Evolutionary conservation across 2,888 invertebrate species (phyloP).

Genomic region (Aethes cnicana): DNA sequence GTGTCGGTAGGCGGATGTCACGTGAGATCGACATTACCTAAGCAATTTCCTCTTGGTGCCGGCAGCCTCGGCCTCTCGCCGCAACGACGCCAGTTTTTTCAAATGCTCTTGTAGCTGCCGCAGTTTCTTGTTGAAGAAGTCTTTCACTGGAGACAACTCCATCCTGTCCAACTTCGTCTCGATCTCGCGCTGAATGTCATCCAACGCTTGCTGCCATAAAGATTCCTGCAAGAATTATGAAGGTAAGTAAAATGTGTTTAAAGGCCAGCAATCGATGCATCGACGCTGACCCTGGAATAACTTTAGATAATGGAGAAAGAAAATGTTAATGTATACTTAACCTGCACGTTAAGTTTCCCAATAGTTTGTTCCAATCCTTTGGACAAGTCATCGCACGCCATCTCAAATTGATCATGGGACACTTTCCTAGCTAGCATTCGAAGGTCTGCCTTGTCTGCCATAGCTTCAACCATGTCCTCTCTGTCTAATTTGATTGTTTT

Average conservation of each 20-base stretch:
- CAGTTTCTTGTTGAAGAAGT: conserved; percentile 84
- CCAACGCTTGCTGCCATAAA: conserved; percentile 85
- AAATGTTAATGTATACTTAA: too few relatives aligned
- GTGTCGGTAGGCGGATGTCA: too few relatives aligned
- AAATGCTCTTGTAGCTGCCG: conserved; percentile 84
- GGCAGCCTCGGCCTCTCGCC: conserved; percentile 86
- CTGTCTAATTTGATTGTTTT: conserved; percentile 87
- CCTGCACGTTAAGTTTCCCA: conserved; percentile 83
- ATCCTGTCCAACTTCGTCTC: conserved; percentile 85
- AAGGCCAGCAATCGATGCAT: too few relatives aligned
- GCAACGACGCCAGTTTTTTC: conserved; percentile 81
- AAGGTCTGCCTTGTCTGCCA: conserved; percentile 89
- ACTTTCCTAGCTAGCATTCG: conserved; percentile 87
- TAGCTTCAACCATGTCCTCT: conserved; percentile 86
- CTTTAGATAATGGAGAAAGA: too few relatives aligned
- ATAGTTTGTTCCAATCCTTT: conserved; percentile 85
- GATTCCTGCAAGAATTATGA: conserved; percentile 67
- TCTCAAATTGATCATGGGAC: conserved; percentile 87
- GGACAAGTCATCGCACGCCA: conserved; percentile 85
- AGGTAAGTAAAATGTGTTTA: too few relatives aligned
- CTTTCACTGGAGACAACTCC: conserved; percentile 84
- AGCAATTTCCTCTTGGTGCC: conserved; percentile 86
- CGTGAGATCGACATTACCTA: conserved; percentile 58
- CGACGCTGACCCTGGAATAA: too few relatives aligned
- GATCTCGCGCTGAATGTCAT: conserved; percentile 86